These are phyloP conservation scores for Rhopilema esculentum DNA, from an alignment of 30 jellyfish, hydroid and myxozoan species.

Conservation along the genomic window DNA sequence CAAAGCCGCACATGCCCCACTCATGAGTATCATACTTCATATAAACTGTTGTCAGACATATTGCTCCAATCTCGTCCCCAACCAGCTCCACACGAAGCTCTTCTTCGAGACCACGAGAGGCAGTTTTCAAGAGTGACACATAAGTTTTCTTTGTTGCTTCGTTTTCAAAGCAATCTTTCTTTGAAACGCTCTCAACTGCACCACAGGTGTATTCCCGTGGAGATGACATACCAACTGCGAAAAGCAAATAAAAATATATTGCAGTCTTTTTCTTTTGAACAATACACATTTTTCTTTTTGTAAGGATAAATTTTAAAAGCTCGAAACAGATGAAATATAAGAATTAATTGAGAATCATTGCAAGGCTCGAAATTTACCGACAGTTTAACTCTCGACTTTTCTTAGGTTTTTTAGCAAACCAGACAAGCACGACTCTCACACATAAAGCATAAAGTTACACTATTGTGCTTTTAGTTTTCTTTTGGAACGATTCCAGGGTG, in stretches of 20 bases:
- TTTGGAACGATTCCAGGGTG: background rate
- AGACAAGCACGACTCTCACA: too few relatives aligned
- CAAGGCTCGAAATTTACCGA: too few relatives aligned
- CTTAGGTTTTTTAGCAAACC: too few relatives aligned
- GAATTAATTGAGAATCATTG: too few relatives aligned
- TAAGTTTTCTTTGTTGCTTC: slow-evolving; percentile 27
- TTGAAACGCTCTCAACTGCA: slow-evolving; percentile 89
- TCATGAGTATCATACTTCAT: slow-evolving; percentile 87
- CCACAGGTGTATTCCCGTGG: slow-evolving; percentile 86
- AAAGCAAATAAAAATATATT: slow-evolving; percentile 1
- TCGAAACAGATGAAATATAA: too few relatives aligned
- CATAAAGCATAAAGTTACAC: too few relatives aligned
- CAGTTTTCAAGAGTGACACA: slow-evolving; percentile 76
- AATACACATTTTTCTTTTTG: too few relatives aligned
- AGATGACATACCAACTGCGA: slow-evolving; percentile 85
- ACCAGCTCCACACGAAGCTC: slow-evolving; percentile 77
- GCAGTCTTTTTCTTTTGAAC: too few relatives aligned
- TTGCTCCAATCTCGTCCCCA: slow-evolving; percentile 77
- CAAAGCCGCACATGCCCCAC: slow-evolving; percentile 91
- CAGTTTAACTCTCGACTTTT: too few relatives aligned
- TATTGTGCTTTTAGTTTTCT: background rate
- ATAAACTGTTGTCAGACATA: slow-evolving; percentile 79
- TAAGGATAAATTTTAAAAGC: too few relatives aligned
- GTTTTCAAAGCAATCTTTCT: slow-evolving; percentile 70
- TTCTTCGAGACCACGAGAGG: slow-evolving; percentile 83